These are phyloP conservation scores for Epinephelus lanceolatus DNA, from an alignment of 2,113 vertebrate species.

Conservation along the genomic window DNA sequence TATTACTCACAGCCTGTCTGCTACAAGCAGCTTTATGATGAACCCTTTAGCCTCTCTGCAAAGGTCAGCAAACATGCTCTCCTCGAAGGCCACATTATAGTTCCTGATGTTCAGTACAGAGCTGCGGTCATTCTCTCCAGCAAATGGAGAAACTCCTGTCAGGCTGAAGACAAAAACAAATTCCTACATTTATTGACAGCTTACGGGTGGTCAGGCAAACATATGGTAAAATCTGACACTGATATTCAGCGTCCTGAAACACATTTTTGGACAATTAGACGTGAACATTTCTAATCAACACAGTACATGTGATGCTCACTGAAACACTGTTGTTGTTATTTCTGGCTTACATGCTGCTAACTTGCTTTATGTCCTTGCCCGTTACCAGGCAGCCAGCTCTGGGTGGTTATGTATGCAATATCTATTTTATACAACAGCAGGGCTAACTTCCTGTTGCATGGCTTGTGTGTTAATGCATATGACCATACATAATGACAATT, in stretches of 20 bases:
- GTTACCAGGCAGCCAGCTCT: no score
- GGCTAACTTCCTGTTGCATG: no score
- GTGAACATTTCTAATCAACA: no score
- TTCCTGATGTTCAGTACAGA: conserved; percentile 95
- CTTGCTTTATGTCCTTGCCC: no score
- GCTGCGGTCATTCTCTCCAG: conserved; percentile 94
- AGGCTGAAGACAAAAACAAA: conserved; percentile 82
- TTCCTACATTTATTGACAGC: not conserved
- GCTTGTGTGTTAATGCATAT: no score
- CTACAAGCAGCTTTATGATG: conserved; percentile 97
- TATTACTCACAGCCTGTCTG: conserved; percentile 92
- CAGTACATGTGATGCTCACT: no score
- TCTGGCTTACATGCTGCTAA: no score
- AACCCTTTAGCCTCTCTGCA: conserved; percentile 95
- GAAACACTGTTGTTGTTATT: no score
- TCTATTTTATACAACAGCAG: no score
- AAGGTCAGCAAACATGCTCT: conserved; percentile 93
- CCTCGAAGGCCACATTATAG: conserved; percentile 97
- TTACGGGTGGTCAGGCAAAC: not conserved
- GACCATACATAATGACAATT: no score
- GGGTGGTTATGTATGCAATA: no score
- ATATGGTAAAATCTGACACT: not conserved
- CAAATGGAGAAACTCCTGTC: conserved; percentile 95
- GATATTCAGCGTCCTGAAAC: not conserved
- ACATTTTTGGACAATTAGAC: not conserved